Evolutionary conservation across 2,113 vertebrate genomes (phyloP).

Genomic region (Carassius auratus): DNA sequence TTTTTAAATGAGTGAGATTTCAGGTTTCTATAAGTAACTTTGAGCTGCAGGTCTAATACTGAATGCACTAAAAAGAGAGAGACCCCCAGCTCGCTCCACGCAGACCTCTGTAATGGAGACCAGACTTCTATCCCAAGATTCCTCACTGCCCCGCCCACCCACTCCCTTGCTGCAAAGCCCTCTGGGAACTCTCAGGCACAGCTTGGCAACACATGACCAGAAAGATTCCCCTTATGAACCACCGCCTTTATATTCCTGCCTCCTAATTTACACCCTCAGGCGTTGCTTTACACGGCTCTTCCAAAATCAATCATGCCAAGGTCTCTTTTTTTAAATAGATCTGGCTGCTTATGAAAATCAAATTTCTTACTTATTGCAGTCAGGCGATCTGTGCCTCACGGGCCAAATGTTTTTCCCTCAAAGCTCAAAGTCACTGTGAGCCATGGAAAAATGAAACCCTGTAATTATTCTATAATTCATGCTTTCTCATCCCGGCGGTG

Average conservation of each 20-base stretch:
- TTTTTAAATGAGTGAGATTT: neutral
- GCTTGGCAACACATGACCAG: conserved; percentile 74
- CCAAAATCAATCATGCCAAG: conserved; percentile 45
- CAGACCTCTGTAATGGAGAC: conserved; percentile 69
- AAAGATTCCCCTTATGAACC: conserved; percentile 38
- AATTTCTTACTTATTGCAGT: conserved; percentile 35
- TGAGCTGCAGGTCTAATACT: neutral
- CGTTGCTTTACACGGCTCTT: conserved; percentile 26
- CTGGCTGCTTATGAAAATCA: conserved; percentile 32
- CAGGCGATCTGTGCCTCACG: conserved; percentile 37
- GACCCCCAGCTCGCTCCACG: conserved; percentile 8
- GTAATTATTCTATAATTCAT: conserved; percentile 55
- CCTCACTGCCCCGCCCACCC: conserved; percentile 59
- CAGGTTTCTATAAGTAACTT: neutral
- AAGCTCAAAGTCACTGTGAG: conserved; percentile 35
- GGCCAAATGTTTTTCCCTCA: conserved; percentile 41
- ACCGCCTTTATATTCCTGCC: conserved; percentile 26
- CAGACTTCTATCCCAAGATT: conserved; percentile 69
- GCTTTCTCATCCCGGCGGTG: conserved; percentile 51
- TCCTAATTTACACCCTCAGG: conserved; percentile 16
- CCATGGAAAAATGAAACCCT: conserved; percentile 47
- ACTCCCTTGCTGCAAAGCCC: conserved; percentile 62
- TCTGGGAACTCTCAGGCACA: conserved; percentile 71
- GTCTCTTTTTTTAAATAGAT: conserved; percentile 42
- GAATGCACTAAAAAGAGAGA: neutral